Conservation (phyloP, 2,797 vertebrate species). For the Sebastolobus alascanus region DNA sequence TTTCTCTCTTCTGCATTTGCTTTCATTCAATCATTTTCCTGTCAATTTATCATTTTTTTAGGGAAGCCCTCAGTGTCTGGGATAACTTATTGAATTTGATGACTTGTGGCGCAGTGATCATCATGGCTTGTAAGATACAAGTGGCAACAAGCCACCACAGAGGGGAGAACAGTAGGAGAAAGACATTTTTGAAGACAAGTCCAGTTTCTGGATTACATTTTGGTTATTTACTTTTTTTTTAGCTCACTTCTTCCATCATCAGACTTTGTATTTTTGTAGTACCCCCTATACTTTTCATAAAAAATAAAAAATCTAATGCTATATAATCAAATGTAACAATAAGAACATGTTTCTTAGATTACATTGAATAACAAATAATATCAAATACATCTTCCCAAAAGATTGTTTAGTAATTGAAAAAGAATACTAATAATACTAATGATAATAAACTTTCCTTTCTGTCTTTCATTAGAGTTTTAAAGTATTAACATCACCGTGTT, state of each 20-base stretch:
- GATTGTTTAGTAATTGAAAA: background rate
- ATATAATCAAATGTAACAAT: background rate
- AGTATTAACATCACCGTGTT: background rate
- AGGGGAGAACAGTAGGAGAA: background rate
- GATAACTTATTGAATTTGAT: background rate
- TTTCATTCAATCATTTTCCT: background rate
- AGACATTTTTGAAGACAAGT: background rate
- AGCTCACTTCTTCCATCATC: background rate
- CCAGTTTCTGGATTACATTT: background rate
- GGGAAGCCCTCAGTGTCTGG: background rate
- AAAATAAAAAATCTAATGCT: background rate
- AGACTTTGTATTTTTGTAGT: background rate
- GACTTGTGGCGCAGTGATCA: background rate
- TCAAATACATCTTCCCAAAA: background rate
- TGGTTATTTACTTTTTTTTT: background rate
- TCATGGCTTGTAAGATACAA: background rate
- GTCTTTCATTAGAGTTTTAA: background rate
- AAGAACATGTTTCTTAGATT: background rate
- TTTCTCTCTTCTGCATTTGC: background rate
- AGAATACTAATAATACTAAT: background rate
- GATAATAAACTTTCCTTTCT: rapidly evolving
- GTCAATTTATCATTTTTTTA: background rate
- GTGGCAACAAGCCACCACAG: background rate
- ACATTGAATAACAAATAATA: background rate
- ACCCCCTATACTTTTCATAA: background rate